Evolutionary conservation across 2,113 vertebrate genomes (phyloP).

Genomic region (Campylomormyrus tamandua): DNA sequence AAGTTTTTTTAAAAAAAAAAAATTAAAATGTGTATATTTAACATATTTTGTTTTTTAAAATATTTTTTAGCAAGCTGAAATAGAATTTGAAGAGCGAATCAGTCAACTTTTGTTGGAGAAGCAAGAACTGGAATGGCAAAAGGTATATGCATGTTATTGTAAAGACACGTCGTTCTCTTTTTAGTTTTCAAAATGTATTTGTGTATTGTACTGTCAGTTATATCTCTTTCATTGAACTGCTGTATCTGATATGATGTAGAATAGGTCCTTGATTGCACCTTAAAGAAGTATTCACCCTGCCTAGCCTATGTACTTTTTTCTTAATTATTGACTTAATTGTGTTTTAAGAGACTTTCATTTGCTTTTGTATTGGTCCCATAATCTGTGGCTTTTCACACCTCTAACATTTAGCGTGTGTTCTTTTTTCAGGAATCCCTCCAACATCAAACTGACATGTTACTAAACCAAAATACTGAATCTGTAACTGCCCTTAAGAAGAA

Average conservation of each 20-base stretch:
- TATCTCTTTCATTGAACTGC: background rate
- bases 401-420: background rate
- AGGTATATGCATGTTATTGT: conserved; percentile 51
- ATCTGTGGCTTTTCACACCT: background rate
- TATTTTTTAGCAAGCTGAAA: conserved; percentile 71
- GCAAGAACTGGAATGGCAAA: conserved; percentile 87
- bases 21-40: background rate
- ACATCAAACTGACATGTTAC: conserved; percentile 57
- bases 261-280: background rate
- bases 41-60: background rate
- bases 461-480: conserved; percentile 69
- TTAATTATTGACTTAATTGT: background rate
- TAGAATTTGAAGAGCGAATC: conserved; percentile 76
- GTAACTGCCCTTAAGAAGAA: conserved; percentile 71
- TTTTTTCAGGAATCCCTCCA: conserved; percentile 64
- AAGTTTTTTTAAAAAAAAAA: too few relatives aligned
- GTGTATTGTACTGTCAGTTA: background rate
- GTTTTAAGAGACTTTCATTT: background rate
- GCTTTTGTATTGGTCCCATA: background rate
- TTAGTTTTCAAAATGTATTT: background rate
- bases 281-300: background rate
- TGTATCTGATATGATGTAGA: background rate
- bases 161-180: background rate
- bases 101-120: conserved; percentile 78
- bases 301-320: background rate